Percentiles rank a stretch among this genome's conserved stretches.
Evolutionary conservation across 2,113 vertebrate species (phyloP).

Genomic region (Protobothrops mucrosquamatus): DNA sequence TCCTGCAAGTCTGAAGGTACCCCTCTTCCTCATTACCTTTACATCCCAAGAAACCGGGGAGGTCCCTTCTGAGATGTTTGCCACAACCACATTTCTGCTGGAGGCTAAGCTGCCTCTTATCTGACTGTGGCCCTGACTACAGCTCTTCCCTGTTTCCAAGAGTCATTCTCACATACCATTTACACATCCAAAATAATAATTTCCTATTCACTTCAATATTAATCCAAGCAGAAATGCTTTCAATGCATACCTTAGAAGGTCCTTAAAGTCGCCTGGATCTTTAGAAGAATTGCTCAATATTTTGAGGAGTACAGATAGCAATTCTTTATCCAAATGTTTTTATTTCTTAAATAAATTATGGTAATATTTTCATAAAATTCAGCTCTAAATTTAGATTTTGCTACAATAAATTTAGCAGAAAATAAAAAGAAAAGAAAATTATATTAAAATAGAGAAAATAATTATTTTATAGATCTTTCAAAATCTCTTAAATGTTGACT

Average conservation of each 20-base stretch:
- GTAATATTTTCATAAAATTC: background rate
- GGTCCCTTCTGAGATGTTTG: background rate
- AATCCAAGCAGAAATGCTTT: background rate
- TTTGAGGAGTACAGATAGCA: background rate
- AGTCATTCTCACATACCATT: background rate
- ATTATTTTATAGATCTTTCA: background rate
- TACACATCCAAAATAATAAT: background rate
- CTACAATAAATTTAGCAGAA: background rate
- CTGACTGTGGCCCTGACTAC: background rate
- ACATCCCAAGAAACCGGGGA: background rate
- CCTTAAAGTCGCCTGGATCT: background rate
- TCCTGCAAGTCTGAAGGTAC: background rate
- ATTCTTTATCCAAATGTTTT: background rate
- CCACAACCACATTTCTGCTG: background rate
- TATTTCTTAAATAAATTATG: background rate
- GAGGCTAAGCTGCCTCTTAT: background rate
- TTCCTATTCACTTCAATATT: background rate
- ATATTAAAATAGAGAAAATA: background rate
- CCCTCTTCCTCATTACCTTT: background rate
- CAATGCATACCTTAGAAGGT: background rate
- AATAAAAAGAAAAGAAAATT: background rate
- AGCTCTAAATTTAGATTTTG: background rate
- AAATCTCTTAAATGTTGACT: background rate
- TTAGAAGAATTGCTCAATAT: background rate
- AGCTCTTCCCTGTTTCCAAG: background rate